Base-by-base conservation (phyloP, 2,113 vertebrate species). In the Smithornis capensis region DNA sequence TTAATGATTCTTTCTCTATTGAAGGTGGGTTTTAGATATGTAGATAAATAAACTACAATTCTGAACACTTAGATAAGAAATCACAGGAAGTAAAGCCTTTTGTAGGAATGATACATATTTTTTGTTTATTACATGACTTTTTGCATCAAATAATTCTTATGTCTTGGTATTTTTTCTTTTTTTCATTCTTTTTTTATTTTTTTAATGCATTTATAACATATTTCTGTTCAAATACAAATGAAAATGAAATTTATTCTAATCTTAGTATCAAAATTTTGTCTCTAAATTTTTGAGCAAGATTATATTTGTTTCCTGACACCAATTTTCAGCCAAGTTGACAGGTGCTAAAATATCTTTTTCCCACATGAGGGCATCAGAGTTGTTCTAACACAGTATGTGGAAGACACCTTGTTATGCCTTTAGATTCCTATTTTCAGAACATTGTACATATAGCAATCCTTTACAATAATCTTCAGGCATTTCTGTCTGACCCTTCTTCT, bases 321-420 rank as follows among this genome's bases (percentile, higher is more conserved):
- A 35, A 49, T 62, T 71, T 87, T 67, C 12, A 79, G 28, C 31
- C 35, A 50, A 31, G 27, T 33, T 85, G 23, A 17, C 27, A 75
- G 35, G 31, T 97, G 96, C 87, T 94, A 84, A 95, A 95, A 68
- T 92, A 63, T 55, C 44, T 75, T 96, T 90, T 96, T 96, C 96
- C 98, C 98, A 98, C 97, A 97, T 91, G 98, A 98, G 97, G 97
- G 98, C 97, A 96, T 97, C 96, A 97, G 97, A 57, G 95, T 92
- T 94, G 18, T 97, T 97, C 83, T 81, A 92, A 97, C 49, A 59
- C 25, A 29, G 27, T 77, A 38, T 76, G 35, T 83, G 38, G 40
- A 68, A 87, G 33, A 82, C 19, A 60, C 12, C 52, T 49, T 82
- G 16, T 56, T 94, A 52, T 42, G 27, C 6, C 82, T 94, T 92